phyloP scores from a whole-genome alignment of 1,140 invertebrate genomes.

The Drosophila orosa region DNA sequence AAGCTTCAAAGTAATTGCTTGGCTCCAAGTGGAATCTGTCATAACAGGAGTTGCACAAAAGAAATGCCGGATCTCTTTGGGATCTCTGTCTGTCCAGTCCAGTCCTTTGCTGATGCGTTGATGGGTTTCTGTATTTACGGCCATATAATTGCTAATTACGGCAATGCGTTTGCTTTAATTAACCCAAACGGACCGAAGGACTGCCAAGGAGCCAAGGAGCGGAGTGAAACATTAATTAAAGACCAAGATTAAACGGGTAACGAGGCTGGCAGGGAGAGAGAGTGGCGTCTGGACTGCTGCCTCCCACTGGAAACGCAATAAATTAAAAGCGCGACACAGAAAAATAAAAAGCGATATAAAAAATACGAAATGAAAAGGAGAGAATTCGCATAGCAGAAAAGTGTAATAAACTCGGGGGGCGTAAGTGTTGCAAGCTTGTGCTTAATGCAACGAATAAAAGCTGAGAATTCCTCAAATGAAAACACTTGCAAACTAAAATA shows the following conservation, averaged over 20 bases:
- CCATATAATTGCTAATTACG: constrained; percentile 57
- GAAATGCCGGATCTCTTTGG: constrained; percentile 35
- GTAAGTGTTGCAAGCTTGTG: constrained; percentile 44
- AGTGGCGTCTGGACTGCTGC: neutral
- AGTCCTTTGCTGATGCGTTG: constrained; percentile 12
- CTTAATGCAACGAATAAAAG: constrained; percentile 50
- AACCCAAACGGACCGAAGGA: constrained; percentile 18
- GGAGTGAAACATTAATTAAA: constrained; percentile 43
- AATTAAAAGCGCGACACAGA: constrained; percentile 57
- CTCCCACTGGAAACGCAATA: constrained; percentile 63
- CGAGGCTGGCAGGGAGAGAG: constrained; percentile 7
- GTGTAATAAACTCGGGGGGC: constrained; percentile 50
- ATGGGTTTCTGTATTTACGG: constrained; percentile 47
- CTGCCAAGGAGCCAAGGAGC: constrained; percentile 2
- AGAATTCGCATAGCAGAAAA: constrained; percentile 33
- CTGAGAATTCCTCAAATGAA: constrained; percentile 33
- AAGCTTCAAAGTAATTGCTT: constrained; percentile 46
- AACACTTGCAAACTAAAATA: constrained; percentile 48
- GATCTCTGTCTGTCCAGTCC: neutral
- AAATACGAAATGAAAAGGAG: constrained; percentile 27
- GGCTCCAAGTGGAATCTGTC: constrained; percentile 41
- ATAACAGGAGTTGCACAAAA: constrained; percentile 20
- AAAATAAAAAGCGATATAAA: constrained; percentile 32
- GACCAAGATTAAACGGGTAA: constrained; percentile 39
- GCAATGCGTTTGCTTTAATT: constrained; percentile 61